phyloP scores from a whole-genome alignment of 2,113 vertebrate genomes.

The Stercorarius parasiticus region DNA sequence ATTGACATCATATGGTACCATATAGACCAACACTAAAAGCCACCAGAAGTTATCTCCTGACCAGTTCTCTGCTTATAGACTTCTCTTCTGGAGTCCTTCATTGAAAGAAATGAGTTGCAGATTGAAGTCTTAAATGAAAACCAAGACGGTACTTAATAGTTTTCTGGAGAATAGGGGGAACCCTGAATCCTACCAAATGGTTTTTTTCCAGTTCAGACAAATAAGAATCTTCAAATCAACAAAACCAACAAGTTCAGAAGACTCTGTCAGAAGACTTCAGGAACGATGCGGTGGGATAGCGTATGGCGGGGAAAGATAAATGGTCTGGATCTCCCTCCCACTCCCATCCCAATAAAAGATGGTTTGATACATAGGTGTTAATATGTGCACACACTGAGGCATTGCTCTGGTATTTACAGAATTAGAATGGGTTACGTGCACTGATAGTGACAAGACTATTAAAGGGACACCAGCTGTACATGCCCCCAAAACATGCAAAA shows the following conservation, averaged over 20 bases:
- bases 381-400: not conserved
- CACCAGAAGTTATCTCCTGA: not conserved
- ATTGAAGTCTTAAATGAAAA: not conserved
- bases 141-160: not conserved
- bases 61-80: not conserved
- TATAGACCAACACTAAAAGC: not conserved
- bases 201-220: not conserved
- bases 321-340: not conserved
- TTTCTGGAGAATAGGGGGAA: not conserved
- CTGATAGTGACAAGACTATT: not conserved
- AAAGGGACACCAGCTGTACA: not conserved
- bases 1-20: not conserved
- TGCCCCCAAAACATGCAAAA: not conserved
- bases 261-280: not conserved
- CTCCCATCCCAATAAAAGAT: not conserved
- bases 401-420: not conserved
- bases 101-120: not conserved
- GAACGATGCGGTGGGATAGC: accelerated
- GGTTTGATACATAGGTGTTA: not conserved
- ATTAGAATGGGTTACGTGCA: not conserved
- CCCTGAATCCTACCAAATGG: not conserved
- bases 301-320: not conserved
- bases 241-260: not conserved
- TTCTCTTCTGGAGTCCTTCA: not conserved
- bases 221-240: not conserved